Percentiles rank a stretch among this genome's conserved stretches.
Evolutionary conservation across 2,888 invertebrate species (phyloP).

Genomic region (Andrena fulva): DNA sequence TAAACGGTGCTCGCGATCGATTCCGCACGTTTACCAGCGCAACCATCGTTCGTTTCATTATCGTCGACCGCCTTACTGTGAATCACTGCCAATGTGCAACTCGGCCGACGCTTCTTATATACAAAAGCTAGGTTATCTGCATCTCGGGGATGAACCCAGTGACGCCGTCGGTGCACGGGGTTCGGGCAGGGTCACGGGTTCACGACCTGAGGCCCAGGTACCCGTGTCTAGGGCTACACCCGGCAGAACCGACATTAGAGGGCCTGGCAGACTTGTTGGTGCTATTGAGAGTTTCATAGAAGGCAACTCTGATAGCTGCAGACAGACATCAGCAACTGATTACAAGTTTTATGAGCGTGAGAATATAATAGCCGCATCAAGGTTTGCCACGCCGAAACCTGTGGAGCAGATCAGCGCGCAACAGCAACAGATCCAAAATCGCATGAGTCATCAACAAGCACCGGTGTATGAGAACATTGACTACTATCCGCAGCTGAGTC

Average conservation of each 20-base stretch:
- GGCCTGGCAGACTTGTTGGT: conserved; percentile 86
- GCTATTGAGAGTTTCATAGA: conserved; percentile 89
- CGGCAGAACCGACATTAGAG: conserved; percentile 66
- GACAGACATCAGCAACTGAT: conserved; percentile 80
- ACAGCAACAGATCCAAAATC: conserved; percentile 75
- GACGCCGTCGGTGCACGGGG: conserved; percentile 59
- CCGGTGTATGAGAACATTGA: conserved; percentile 94
- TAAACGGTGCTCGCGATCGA: neutral
- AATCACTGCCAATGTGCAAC: conserved; percentile 82
- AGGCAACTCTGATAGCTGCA: conserved; percentile 70
- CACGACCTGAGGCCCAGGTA: conserved; percentile 83
- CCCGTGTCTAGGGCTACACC: conserved; percentile 73
- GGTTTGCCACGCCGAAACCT: conserved; percentile 91
- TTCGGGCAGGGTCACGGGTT: conserved; percentile 73
- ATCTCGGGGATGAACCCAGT: conserved; percentile 79
- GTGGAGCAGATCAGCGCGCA: conserved; percentile 87
- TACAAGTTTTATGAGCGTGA: conserved; percentile 89
- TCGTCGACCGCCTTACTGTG: conserved; percentile 33
- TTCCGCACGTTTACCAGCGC: neutral
- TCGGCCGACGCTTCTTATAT: conserved; percentile 82
- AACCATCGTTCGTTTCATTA: conserved; percentile 11
- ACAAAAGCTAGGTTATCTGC: conserved; percentile 82
- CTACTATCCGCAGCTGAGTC: conserved; percentile 88
- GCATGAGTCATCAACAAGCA: conserved; percentile 78
- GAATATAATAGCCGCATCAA: conserved; percentile 91